Evolutionary conservation across 2,888 invertebrate genomes (phyloP).

Genomic region (Autographa gamma): DNA sequence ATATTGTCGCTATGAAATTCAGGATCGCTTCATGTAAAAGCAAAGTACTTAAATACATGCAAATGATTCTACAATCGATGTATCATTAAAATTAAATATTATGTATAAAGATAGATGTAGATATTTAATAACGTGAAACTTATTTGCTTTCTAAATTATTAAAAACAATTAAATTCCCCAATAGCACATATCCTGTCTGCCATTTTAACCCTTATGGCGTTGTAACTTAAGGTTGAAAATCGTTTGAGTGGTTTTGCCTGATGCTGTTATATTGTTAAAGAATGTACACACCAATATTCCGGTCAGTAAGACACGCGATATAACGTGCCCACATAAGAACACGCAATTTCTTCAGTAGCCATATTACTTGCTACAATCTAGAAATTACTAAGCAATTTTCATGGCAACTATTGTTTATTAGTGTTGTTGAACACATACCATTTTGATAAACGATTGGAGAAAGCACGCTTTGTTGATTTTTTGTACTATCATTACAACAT

Average conservation of each 20-base stretch:
- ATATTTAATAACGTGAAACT: conserved; percentile 16
- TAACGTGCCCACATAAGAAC: conserved; percentile 61
- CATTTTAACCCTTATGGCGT: conserved; percentile 12
- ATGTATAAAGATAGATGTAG: conserved; percentile 9
- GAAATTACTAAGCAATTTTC: conserved; percentile 60
- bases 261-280: conserved; percentile 46
- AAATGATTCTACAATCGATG: background rate
- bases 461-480: conserved; percentile 13
- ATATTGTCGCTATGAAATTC: background rate
- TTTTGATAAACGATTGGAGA: conserved; percentile 36
- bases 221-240: conserved; percentile 18
- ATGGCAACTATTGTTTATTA: conserved; percentile 46
- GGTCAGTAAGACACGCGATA: conserved; percentile 66
- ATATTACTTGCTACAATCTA: conserved; percentile 58
- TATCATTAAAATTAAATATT: conserved; percentile 16
- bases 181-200: background rate
- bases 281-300: conserved; percentile 55
- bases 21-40: conserved; percentile 10
- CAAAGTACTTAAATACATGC: background rate
- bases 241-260: conserved; percentile 9
- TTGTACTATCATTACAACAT: conserved; percentile 7
- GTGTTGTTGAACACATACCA: conserved; percentile 32
- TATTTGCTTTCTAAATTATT: conserved; percentile 49
- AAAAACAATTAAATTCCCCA: conserved; percentile 29
- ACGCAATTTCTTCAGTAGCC: conserved; percentile 65